phyloP scores from a whole-genome alignment of 35 echinoderm and acorn worm genomes.

The Hemicentrotus pulcherrimus region DNA sequence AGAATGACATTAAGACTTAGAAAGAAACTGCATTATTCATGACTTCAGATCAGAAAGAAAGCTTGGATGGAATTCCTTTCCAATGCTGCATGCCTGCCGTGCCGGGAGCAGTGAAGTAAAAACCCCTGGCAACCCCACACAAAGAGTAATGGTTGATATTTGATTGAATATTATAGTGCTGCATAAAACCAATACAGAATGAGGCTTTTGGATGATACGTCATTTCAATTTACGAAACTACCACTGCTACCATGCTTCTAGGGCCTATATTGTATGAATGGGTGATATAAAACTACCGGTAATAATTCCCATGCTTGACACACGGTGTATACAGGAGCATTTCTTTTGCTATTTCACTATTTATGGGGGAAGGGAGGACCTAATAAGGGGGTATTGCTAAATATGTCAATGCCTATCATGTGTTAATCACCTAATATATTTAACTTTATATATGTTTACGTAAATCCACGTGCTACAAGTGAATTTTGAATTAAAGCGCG shows the following conservation, averaged over 20 bases:
- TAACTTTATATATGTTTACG: background rate
- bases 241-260: background rate
- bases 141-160: background rate
- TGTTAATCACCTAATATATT: background rate
- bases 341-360: too few relatives aligned
- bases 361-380: too few relatives aligned
- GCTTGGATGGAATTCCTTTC: background rate
- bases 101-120: background rate
- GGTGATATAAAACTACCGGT: background rate
- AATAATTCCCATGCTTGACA: background rate
- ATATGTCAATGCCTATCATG: background rate
- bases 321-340: background rate
- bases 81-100: background rate
- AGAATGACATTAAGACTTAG: background rate
- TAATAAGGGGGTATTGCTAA: too few relatives aligned
- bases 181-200: too few relatives aligned
- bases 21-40: background rate
- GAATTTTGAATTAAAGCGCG: slow-evolving; percentile 11
- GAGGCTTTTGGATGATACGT: too few relatives aligned
- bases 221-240: background rate
- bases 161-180: too few relatives aligned
- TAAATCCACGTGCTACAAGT: background rate
- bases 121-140: background rate
- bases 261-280: background rate
- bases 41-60: background rate